Evolutionary conservation across 2,888 invertebrate species (phyloP).

Genomic region (Nemotelus nigrinus): DNA sequence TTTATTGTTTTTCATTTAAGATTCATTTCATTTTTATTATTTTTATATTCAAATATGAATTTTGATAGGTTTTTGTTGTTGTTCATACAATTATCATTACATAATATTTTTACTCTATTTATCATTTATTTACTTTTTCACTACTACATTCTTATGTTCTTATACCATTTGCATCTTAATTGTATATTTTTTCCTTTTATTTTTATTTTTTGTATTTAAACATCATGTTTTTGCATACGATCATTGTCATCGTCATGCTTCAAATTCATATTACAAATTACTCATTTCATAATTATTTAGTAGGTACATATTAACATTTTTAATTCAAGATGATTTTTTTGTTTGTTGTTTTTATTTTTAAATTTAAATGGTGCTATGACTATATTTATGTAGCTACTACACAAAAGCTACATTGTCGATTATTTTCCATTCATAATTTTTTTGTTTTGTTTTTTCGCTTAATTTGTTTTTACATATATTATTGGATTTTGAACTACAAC

Average conservation of each 20-base stretch:
- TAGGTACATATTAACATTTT: no score
- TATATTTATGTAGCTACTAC: no score
- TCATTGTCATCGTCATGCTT: neutral
- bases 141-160: constrained; percentile 29
- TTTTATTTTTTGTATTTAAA: constrained; percentile 34
- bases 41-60: constrained; percentile 41
- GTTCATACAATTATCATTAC: constrained; percentile 41
- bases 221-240: constrained; percentile 16
- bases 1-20: neutral
- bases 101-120: constrained; percentile 28
- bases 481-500: neutral
- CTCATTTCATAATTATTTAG: no score
- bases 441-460: constrained; percentile 24
- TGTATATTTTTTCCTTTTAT: constrained; percentile 18
- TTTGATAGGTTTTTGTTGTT: constrained; percentile 34
- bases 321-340: no score
- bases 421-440: constrained; percentile 21
- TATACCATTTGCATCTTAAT: constrained; percentile 14
- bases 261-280: constrained; percentile 33
- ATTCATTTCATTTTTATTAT: constrained; percentile 8
- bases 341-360: no score
- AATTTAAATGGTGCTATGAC: no score
- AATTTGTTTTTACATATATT: no score
- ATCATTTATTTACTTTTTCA: constrained; percentile 32
- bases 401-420: neutral